Evolutionary conservation across 2,888 invertebrate species (phyloP).

Genomic region (Diabrotica balteata): DNA sequence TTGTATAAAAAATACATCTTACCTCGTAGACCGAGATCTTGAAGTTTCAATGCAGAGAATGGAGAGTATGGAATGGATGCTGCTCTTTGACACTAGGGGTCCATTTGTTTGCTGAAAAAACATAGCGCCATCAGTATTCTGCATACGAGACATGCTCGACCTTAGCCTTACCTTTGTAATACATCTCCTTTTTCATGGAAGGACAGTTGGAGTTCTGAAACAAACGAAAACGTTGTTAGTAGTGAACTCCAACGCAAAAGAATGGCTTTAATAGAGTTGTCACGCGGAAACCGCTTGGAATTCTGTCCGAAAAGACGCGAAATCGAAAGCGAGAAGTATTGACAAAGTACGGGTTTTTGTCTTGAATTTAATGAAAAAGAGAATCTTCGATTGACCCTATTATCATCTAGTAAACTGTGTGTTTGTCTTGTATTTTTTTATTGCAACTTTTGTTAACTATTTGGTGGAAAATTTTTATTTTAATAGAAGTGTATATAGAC

Average conservation of each 20-base stretch:
- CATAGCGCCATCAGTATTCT: slow-evolving; percentile 54
- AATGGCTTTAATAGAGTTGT: slow-evolving; percentile 16
- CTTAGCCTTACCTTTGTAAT: slow-evolving; percentile 75
- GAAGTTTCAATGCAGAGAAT: slow-evolving; percentile 52
- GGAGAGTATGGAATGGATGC: slow-evolving; percentile 48
- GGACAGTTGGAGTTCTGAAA: slow-evolving; percentile 78
- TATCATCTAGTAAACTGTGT: too few species aligned
- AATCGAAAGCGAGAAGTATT: too few species aligned
- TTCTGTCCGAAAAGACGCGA: background rate
- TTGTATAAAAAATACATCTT: background rate
- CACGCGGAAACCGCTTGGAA: slow-evolving; percentile 22
- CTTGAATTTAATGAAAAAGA: too few species aligned
- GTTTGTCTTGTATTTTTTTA: too few species aligned
- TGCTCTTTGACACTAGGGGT: slow-evolving; percentile 57
- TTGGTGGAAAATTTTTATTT: too few species aligned
- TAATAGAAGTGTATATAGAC: too few species aligned
- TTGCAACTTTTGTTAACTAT: too few species aligned
- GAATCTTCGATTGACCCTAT: too few species aligned
- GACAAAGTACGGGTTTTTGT: too few species aligned
- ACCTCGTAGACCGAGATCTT: slow-evolving; percentile 11
- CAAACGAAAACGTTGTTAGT: slow-evolving; percentile 38
- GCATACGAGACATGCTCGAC: slow-evolving; percentile 33
- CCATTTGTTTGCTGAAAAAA: slow-evolving; percentile 61
- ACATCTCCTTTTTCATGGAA: slow-evolving; percentile 89
- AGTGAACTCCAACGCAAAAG: background rate